Percentiles rank a stretch among this genome's conserved stretches.
Evolutionary conservation across 2,113 vertebrate species (phyloP).

Genomic region (Chloropsis hardwickii): DNA sequence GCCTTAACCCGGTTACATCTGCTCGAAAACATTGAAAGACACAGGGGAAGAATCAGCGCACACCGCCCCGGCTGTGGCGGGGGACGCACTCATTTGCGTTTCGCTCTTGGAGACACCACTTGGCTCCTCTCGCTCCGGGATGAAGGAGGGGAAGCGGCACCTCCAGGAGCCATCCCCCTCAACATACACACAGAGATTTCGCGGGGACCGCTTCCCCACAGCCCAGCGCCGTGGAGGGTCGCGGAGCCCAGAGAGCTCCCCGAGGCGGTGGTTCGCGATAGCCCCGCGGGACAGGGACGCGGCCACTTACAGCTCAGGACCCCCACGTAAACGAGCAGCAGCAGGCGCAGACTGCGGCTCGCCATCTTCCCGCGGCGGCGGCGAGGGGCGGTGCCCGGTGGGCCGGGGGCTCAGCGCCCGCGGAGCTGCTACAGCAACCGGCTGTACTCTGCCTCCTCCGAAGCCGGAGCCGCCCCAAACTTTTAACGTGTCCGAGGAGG

Average conservation of each 20-base stretch:
- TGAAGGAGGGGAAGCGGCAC: background rate
- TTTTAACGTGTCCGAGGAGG: background rate
- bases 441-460: background rate
- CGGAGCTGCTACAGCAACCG: background rate
- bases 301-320: slow-evolving; percentile 59
- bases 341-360: background rate
- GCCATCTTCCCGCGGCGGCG: slow-evolving; percentile 38
- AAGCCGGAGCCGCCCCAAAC: background rate
- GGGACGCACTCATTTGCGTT: background rate
- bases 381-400: background rate
- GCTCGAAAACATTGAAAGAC: background rate
- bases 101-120: fast-evolving
- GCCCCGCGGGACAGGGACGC: background rate
- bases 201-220: background rate
- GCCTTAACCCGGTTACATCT: background rate
- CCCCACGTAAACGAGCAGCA: slow-evolving; percentile 20
- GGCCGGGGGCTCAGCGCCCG: background rate
- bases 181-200: no score
- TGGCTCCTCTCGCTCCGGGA: background rate
- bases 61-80: background rate
- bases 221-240: background rate
- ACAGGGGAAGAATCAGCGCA: background rate
- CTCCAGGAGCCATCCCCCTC: background rate
- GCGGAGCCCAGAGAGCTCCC: background rate
- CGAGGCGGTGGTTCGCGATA: background rate